Percentiles rank a stretch among this genome's conserved stretches.
Evolutionary conservation across 2,888 invertebrate species (phyloP).

Genomic region (Allophyes oxyacanthae): DNA sequence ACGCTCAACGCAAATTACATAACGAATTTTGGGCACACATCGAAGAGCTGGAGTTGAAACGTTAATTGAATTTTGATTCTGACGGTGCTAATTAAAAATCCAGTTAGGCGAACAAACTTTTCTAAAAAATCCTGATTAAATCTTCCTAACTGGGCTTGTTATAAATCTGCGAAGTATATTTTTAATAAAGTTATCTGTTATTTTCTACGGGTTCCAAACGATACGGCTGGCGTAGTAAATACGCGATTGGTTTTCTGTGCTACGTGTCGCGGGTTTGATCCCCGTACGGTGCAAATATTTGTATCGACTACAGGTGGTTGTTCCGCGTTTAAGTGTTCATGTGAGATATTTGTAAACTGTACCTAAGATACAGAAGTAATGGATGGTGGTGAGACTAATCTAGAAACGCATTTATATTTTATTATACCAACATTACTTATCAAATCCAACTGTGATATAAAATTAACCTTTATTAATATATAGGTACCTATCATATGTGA

Average conservation of each 20-base stretch:
- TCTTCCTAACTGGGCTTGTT: slow-evolving; percentile 26
- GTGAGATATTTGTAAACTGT: too few species aligned
- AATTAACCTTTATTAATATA: too few species aligned
- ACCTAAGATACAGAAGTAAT: neutral
- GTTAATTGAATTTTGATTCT: slow-evolving; percentile 65
- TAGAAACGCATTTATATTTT: too few species aligned
- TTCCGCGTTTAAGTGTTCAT: too few species aligned
- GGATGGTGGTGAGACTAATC: too few species aligned
- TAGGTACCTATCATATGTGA: too few species aligned
- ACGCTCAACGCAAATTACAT: slow-evolving; percentile 29
- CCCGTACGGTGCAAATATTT: too few species aligned
- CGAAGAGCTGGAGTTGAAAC: slow-evolving; percentile 53
- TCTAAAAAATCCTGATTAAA: slow-evolving; percentile 32
- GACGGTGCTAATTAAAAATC: slow-evolving; percentile 61
- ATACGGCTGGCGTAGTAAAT: slow-evolving; percentile 21
- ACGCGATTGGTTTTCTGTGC: neutral
- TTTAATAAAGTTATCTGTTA: slow-evolving; percentile 21
- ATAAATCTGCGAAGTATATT: slow-evolving; percentile 22
- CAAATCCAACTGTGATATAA: too few species aligned
- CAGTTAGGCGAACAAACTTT: slow-evolving; percentile 51
- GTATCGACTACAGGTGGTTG: too few species aligned
- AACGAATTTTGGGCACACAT: slow-evolving; percentile 43
- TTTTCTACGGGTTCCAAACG: too few species aligned
- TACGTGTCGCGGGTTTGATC: neutral
- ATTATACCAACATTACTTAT: too few species aligned